phyloP scores from a whole-genome alignment of 2,888 invertebrate genomes.

The Dolomedes plantarius region DNA sequence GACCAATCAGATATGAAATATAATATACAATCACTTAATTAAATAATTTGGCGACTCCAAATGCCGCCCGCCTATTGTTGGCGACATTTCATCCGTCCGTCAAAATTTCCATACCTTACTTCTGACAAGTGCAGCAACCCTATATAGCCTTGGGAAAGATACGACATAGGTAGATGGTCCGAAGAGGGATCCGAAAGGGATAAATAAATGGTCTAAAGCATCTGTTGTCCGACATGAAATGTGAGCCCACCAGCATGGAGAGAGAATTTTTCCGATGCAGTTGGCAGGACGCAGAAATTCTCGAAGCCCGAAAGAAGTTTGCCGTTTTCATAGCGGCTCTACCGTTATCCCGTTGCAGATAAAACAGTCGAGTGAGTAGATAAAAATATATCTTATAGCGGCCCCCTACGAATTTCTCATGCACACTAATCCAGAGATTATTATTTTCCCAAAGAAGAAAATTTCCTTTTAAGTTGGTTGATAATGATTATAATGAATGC shows the following conservation, averaged over 20 bases:
- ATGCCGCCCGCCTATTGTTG: background rate
- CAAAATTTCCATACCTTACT: background rate
- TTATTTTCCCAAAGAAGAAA: no score
- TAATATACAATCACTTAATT: no score
- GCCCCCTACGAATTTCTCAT: no score
- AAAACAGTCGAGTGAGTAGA: background rate
- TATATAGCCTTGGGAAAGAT: conserved; percentile 15
- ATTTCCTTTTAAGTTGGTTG: no score
- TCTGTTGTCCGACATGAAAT: conserved; percentile 6
- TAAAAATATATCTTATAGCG: no score
- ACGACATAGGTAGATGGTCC: conserved; percentile 2
- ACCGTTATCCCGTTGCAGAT: background rate
- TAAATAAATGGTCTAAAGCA: conserved; percentile 7
- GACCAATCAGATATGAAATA: no score
- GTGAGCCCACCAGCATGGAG: background rate
- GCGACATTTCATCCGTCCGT: background rate
- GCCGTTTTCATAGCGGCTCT: background rate
- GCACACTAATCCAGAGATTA: no score
- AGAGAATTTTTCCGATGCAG: background rate
- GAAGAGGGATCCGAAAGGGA: background rate
- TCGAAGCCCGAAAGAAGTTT: background rate
- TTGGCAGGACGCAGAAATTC: background rate
- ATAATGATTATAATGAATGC: no score
- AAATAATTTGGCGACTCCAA: background rate
- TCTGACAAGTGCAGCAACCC: conserved; percentile 8